phyloP scores from a whole-genome alignment of 2,113 vertebrate genomes.

The Recurvirostra avosetta region DNA sequence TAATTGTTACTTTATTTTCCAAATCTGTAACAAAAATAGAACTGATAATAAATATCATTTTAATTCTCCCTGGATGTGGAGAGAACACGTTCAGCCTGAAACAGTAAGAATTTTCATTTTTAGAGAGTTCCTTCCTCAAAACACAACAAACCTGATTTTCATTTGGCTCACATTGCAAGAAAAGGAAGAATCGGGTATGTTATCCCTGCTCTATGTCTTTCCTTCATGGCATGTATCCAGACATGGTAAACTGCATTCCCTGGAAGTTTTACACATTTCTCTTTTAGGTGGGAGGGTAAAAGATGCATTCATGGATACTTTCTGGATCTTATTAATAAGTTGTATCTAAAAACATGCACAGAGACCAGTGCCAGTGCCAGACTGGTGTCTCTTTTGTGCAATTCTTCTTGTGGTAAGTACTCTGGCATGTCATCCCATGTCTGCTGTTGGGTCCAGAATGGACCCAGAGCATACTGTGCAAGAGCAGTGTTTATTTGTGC shows the following conservation, averaged over 20 bases:
- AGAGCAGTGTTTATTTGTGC: background rate
- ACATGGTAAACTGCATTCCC: background rate
- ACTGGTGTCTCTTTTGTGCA: background rate
- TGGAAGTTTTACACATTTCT: background rate
- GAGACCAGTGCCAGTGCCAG: background rate
- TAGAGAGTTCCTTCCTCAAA: background rate
- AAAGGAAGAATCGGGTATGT: background rate
- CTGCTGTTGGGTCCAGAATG: background rate
- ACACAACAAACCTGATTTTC: background rate
- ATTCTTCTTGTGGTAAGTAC: background rate
- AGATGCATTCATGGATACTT: background rate
- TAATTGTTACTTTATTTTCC: background rate
- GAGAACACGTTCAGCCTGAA: background rate
- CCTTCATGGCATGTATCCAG: background rate
- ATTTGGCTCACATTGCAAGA: background rate
- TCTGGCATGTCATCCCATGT: background rate
- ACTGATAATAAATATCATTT: background rate
- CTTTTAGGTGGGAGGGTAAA: background rate
- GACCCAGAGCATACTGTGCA: fast-evolving
- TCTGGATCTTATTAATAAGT: background rate
- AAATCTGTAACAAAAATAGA: background rate
- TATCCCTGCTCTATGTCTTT: background rate
- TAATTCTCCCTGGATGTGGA: background rate
- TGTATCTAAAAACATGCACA: background rate
- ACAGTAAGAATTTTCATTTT: background rate